phyloP scores from a whole-genome alignment of 2,113 vertebrate species.

The Zosterops lateralis region DNA sequence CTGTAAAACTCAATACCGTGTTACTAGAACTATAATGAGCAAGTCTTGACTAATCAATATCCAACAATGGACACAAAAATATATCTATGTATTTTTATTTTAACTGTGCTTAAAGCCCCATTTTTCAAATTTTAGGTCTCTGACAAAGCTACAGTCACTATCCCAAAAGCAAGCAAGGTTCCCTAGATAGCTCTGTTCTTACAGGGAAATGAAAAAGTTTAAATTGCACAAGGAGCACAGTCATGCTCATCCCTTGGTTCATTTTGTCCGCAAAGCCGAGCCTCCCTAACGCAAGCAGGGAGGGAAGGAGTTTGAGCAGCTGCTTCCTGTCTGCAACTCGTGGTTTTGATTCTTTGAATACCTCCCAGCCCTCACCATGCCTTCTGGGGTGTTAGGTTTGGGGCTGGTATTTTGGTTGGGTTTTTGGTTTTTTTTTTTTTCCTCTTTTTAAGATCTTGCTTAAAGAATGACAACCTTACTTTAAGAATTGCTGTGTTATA shows the following conservation, averaged over 20 bases:
- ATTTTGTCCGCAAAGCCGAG: rapidly evolving
- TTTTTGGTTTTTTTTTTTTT: too few species aligned
- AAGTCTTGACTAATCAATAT: background rate
- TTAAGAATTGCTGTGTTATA: background rate
- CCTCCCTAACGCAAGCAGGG: background rate
- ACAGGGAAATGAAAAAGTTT: background rate
- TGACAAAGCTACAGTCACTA: rapidly evolving
- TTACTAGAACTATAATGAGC: background rate
- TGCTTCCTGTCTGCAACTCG: background rate
- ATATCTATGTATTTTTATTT: rapidly evolving
- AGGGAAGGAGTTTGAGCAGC: background rate
- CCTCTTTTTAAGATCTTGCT: background rate
- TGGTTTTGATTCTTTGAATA: background rate
- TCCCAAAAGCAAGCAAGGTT: background rate
- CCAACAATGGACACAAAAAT: background rate
- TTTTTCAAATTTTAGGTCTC: background rate
- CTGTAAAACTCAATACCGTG: background rate
- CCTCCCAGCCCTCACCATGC: background rate
- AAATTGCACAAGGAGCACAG: background rate
- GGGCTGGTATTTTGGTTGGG: background rate
- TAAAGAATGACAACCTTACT: background rate
- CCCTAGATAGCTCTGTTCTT: background rate
- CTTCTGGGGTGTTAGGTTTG: background rate
- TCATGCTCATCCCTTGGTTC: background rate
- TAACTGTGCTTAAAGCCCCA: background rate